Evolutionary conservation across 2,797 vertebrate genomes (phyloP).

Genomic region (Lutjanus argentimaculatus): DNA sequence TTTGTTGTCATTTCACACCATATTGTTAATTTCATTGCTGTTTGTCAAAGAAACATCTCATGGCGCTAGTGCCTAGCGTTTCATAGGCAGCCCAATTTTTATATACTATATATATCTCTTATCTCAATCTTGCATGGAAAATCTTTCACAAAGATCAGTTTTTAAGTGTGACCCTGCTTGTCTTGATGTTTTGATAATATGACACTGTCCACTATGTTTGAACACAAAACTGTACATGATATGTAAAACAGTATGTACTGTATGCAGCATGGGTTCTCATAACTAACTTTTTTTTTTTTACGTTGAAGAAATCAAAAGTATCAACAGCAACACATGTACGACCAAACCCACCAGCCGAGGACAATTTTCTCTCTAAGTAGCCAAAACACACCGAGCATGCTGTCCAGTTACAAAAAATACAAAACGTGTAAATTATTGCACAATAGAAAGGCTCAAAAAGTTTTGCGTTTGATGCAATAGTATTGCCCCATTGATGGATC

Average conservation of each 20-base stretch:
- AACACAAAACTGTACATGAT: conserved; percentile 97
- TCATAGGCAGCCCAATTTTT: conserved; percentile 84
- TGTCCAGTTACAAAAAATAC: conserved; percentile 96
- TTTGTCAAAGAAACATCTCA: conserved; percentile 88
- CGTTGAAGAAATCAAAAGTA: conserved; percentile 87
- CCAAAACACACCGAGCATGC: conserved; percentile 98
- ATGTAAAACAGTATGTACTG: conserved; percentile 95
- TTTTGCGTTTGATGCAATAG: conserved; percentile 96
- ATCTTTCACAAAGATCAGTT: conserved; percentile 85
- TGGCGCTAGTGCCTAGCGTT: conserved; percentile 84
- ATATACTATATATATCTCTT: conserved; percentile 68
- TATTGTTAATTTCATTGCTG: conserved; percentile 88
- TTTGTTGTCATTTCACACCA: conserved; percentile 88
- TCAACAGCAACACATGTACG: conserved; percentile 94
- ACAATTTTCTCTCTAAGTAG: conserved; percentile 92
- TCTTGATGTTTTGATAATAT: conserved; percentile 90
- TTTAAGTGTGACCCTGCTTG: conserved; percentile 89
- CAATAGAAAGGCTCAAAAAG: conserved; percentile 99
- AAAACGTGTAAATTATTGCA: conserved; percentile 99
- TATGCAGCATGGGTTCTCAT: conserved; percentile 92
- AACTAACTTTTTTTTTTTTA: conserved; percentile 61
- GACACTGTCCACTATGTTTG: conserved; percentile 88
- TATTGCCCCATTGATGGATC: conserved; percentile 95
- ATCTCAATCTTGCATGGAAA: conserved; percentile 84
- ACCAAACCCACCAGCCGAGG: conserved; percentile 92